Evolutionary conservation across 2,797 vertebrate species (phyloP), one percentile per base, ranked within the genome.

Genomic region (Hydrolagus colliei): DNA sequence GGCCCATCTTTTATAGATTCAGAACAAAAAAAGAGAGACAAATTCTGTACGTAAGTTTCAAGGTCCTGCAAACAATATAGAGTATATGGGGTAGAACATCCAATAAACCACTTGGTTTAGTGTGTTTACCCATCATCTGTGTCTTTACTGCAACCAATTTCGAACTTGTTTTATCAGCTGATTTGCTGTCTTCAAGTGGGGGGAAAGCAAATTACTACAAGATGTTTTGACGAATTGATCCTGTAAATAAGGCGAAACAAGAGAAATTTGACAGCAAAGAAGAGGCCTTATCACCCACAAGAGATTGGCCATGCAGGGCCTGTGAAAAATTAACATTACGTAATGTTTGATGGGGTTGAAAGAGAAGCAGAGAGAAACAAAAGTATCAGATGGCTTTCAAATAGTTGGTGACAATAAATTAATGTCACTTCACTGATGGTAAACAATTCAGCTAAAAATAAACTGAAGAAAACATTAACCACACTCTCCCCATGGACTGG

Each of bases 181-280:
- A 79, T 63, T 63, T 27, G 22, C 77, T 79, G 62, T 20, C 27
- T 82, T 82, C 63, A 82, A 63, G 78, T 32, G 78, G 78, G 27
- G 41, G 63, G 14, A 82, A 68, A 82, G 63, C 14, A 82, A 82
- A 82, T 82, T 65, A 79, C n/a, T 79, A 79, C 27, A 59, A 82
- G 9, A 52, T 52, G 41, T 52, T 35, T 18, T 82, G 78, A 67
- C 27, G 22, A 67, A 80, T 80, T 80, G 78, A 67, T 63, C 22
- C 22, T 22, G 35, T 80, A 16, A 52, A 52, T n/a, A 65, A 63
- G 35, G 22, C 32, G 63, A 52, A 80, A 80, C 65, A 80, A 80
- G 59, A 5, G 27, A 13, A 8, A 32, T 27, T 80, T 27, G 76
- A 63, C n/a, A 79, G 59, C 41, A 79, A 79, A 77, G 62, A 79